Conservation (phyloP, 2,113 vertebrate species). For the Xenus cinereus region DNA sequence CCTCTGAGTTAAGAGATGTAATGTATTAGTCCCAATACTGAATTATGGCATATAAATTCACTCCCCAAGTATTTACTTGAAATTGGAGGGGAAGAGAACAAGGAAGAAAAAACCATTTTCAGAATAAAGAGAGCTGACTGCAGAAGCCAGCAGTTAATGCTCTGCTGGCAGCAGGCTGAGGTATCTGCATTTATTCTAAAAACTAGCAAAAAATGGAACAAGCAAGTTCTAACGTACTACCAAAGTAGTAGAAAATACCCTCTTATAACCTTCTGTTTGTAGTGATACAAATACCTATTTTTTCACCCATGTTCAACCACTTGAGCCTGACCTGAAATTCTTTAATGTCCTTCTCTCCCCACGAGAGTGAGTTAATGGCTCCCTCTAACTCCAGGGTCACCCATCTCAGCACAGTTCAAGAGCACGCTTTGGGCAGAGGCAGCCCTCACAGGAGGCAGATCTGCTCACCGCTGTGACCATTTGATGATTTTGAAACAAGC, state of each 20-base stretch:
- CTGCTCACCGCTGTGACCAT: neutral
- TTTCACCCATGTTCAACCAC: neutral
- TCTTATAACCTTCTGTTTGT: neutral
- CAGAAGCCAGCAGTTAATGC: neutral
- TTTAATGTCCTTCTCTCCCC: neutral
- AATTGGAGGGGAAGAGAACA: neutral
- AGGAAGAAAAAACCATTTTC: neutral
- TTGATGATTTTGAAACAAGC: neutral
- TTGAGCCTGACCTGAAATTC: neutral
- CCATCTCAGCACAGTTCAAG: neutral
- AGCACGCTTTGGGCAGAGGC: fast-evolving
- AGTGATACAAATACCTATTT: neutral
- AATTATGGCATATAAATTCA: neutral
- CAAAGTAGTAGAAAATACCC: neutral
- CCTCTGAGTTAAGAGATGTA: neutral
- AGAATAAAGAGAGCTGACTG: neutral
- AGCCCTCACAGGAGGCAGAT: neutral
- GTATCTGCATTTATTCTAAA: neutral
- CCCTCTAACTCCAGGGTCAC: neutral
- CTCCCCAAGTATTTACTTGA: neutral
- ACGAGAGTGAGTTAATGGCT: neutral
- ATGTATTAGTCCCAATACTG: neutral
- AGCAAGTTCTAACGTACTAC: neutral
- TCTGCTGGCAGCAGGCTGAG: neutral
- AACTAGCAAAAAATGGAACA: neutral